Conservation (phyloP, 1,140 invertebrate genomes). For the Musca vetustissima region DNA sequence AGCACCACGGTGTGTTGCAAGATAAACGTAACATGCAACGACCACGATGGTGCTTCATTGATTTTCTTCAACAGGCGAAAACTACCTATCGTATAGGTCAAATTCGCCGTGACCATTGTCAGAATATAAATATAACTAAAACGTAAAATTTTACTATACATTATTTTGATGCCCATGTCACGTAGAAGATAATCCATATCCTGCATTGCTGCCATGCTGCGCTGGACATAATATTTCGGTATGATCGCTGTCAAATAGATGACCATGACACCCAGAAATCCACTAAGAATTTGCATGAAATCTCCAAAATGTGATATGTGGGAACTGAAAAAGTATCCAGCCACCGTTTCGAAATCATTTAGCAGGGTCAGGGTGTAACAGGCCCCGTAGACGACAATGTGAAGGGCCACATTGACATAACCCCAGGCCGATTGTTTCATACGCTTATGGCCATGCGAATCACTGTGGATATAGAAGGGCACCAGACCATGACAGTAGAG, state of each 20-base stretch:
- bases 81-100: conserved; percentile 37
- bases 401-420: conserved; percentile 39
- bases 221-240: conserved; percentile 43
- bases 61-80: conserved; percentile 40
- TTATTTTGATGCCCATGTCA: conserved; percentile 47
- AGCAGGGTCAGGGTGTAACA: conserved; percentile 42
- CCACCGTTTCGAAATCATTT: conserved; percentile 48
- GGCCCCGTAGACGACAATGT: conserved; percentile 37
- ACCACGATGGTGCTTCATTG: conserved; percentile 33
- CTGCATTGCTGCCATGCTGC: conserved; percentile 42
- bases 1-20: conserved; percentile 49
- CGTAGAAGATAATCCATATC: conserved; percentile 43
- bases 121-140: conserved; percentile 42
- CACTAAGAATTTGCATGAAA: conserved; percentile 48
- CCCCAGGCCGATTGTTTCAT: conserved; percentile 44
- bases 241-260: conserved; percentile 48
- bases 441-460: conserved; percentile 27
- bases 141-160: conserved; percentile 49
- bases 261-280: conserved; percentile 50
- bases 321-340: conserved; percentile 50
- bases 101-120: conserved; percentile 38
- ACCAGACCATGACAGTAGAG: conserved; percentile 44
- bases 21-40: conserved; percentile 45
- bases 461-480: conserved; percentile 40
- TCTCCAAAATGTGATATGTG: conserved; percentile 48